Evolutionary conservation across 2,797 vertebrate genomes (phyloP).

Genomic region (Sebastes minor): DNA sequence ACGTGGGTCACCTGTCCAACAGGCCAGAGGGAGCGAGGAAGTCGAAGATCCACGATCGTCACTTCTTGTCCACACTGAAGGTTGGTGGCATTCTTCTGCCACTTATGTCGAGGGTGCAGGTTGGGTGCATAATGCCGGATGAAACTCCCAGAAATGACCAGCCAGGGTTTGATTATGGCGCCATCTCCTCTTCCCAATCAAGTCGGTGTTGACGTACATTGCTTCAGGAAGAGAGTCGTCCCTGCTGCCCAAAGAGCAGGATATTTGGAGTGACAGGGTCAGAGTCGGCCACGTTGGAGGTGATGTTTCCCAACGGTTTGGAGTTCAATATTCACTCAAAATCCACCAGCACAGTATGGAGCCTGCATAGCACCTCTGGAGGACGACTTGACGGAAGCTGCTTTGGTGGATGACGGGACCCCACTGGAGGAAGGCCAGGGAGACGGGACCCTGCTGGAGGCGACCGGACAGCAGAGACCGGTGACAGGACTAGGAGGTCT

Average conservation of each 20-base stretch:
- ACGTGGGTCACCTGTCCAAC: background rate
- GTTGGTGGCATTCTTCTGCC: background rate
- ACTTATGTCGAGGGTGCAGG: background rate
- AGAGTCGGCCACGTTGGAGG: background rate
- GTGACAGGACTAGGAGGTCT: too few species aligned
- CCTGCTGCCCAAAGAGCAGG: background rate
- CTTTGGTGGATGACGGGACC: too few species aligned
- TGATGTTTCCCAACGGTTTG: background rate
- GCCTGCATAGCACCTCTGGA: background rate
- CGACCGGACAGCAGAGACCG: too few species aligned
- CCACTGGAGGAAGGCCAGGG: too few species aligned
- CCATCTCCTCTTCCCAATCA: background rate
- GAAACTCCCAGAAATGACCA: background rate
- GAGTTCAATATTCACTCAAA: background rate
- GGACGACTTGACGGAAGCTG: too few species aligned
- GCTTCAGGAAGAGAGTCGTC: background rate
- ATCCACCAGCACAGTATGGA: background rate
- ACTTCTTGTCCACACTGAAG: background rate
- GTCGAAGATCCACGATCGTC: background rate
- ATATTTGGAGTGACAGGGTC: background rate
- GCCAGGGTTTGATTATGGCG: background rate
- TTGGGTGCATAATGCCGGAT: background rate
- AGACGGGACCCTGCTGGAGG: accelerated
- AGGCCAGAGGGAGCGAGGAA: background rate
- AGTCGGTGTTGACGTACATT: background rate